phyloP scores from a whole-genome alignment of 2,797 vertebrate species.

The Aldrovandia affinis region DNA sequence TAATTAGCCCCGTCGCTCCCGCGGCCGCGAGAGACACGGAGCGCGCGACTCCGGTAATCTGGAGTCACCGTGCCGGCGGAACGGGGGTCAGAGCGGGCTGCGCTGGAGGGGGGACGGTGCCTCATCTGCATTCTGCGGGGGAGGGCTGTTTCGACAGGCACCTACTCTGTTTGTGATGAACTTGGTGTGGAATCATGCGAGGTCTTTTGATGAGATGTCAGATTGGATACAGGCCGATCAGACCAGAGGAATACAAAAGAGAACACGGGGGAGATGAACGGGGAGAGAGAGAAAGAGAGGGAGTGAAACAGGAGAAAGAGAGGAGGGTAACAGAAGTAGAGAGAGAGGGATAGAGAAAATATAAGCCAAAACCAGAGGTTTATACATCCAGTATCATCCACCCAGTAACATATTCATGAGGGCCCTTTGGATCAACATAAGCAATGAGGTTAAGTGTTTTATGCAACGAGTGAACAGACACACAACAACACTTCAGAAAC shows the following conservation, averaged over 20 bases:
- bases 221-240: constrained; percentile 5
- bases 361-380: not conserved
- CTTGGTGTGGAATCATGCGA: constrained; percentile 8
- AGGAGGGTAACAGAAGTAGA: not conserved
- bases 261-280: no score
- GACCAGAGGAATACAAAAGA: constrained; percentile 11
- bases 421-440: no score
- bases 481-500: no score
- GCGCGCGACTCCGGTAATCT: not conserved
- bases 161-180: constrained; percentile 23
- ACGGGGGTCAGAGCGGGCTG: constrained; percentile 78
- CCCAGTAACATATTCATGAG: not conserved
- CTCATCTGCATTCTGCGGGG: constrained; percentile 68
- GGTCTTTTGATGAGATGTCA: constrained; percentile 19
- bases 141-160: constrained; percentile 49
- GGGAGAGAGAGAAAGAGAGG: not conserved
- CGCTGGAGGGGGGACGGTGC: constrained; percentile 60
- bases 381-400: not conserved
- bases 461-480: no score
- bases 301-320: not conserved
- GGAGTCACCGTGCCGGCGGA: constrained; percentile 71
- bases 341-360: not conserved
- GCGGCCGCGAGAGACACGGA: not conserved
- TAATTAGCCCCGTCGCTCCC: constrained; percentile 15
- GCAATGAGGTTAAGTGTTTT: no score